Evolutionary conservation across 1,140 invertebrate species (phyloP).

Genomic region (Colletes gigas): DNA sequence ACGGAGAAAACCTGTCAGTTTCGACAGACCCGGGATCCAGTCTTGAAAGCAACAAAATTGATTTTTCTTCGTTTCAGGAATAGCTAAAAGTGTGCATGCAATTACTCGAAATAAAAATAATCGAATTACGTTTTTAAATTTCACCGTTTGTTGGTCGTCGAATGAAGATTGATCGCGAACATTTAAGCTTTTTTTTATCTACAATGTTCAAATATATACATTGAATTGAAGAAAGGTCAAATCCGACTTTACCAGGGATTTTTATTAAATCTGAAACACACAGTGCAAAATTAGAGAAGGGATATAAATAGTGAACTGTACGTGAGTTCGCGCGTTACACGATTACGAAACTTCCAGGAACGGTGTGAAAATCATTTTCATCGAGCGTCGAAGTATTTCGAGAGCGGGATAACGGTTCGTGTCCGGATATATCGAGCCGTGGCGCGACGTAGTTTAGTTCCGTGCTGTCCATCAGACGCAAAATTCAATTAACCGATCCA

Average conservation of each 20-base stretch:
- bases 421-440: neutral
- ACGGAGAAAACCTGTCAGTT: neutral
- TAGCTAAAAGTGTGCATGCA: neutral
- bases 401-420: constrained; percentile 6
- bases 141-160: too few species aligned
- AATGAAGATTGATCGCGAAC: too few species aligned
- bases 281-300: too few species aligned
- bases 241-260: too few species aligned
- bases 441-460: constrained; percentile 1
- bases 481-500: constrained; percentile 31
- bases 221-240: too few species aligned
- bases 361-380: constrained; percentile 5
- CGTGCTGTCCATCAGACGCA: constrained; percentile 9
- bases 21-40: neutral
- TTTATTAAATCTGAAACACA: too few species aligned
- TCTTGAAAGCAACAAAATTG: neutral
- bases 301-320: too few species aligned
- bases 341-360: neutral
- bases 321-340: too few species aligned
- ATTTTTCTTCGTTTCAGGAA: neutral
- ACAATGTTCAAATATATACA: too few species aligned
- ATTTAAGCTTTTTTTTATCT: too few species aligned
- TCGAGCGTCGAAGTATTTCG: neutral
- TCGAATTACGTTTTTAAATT: neutral
- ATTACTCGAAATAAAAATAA: neutral